Evolutionary conservation across 2,888 invertebrate genomes (phyloP).

Genomic region (Ferrisia virgata): DNA sequence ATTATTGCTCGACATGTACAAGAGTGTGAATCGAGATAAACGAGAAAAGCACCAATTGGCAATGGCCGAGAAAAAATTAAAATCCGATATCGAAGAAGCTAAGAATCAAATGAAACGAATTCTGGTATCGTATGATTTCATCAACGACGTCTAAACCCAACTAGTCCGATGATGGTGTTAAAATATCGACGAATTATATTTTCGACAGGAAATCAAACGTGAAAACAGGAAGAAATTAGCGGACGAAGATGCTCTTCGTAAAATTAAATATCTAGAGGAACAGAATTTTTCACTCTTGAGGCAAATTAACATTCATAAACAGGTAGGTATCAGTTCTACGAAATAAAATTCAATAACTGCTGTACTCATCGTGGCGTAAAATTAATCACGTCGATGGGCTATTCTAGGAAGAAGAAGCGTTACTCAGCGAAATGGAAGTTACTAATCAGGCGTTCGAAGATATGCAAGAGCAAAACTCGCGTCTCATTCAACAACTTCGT

Average conservation of each 20-base stretch:
- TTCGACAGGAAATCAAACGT: conserved; percentile 75
- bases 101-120: conserved; percentile 80
- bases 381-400: not conserved
- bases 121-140: conserved; percentile 59
- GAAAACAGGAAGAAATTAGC: conserved; percentile 86
- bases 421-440: conserved; percentile 97
- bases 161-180: not conserved
- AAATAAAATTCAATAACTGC: not conserved
- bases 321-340: conserved; percentile 56
- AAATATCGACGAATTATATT: not conserved
- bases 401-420: conserved; percentile 85
- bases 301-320: conserved; percentile 81
- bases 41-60: conserved; percentile 93
- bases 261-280: conserved; percentile 92
- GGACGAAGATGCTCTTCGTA: conserved; percentile 90
- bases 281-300: conserved; percentile 88
- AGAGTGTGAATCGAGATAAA: conserved; percentile 94
- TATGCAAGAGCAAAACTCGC: conserved; percentile 97
- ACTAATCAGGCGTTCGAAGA: conserved; percentile 99
- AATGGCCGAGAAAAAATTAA: conserved; percentile 88
- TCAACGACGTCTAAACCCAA: not conserved
- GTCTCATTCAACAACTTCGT: conserved; percentile 88
- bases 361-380: not conserved
- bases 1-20: conserved; percentile 91
- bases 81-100: conserved; percentile 86